phyloP scores from a whole-genome alignment of 2,113 vertebrate species.

The Orcinus orca region DNA sequence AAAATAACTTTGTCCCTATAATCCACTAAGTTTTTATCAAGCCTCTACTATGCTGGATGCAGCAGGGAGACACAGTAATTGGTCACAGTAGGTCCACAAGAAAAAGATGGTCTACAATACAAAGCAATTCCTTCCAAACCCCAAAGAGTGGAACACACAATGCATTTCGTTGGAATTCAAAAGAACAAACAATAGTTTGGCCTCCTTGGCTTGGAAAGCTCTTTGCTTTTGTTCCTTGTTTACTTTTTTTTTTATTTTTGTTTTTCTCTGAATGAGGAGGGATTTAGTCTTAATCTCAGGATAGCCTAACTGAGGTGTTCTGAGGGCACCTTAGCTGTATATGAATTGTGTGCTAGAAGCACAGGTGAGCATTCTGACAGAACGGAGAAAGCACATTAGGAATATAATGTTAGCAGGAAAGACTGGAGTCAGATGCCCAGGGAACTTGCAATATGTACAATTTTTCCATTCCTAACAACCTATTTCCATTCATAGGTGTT shows the following conservation, averaged over 20 bases:
- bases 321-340: not conserved
- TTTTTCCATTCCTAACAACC: not conserved
- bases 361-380: not conserved
- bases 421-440: not conserved
- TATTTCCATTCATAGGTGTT: not conserved
- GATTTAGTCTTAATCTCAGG: slow-evolving; percentile 22
- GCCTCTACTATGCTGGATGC: not conserved
- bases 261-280: not conserved
- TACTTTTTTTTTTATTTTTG: not conserved
- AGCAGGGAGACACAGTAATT: not conserved
- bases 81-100: not conserved
- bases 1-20: not conserved
- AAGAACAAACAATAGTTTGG: not conserved
- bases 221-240: not conserved
- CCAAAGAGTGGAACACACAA: not conserved
- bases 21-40: not conserved
- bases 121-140: not conserved
- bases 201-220: not conserved
- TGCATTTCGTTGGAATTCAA: not conserved
- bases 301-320: not conserved
- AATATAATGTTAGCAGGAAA: not conserved
- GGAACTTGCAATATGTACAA: not conserved
- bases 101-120: not conserved
- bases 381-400: not conserved
- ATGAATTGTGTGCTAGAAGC: not conserved